Base-by-base conservation (phyloP, 2,888 invertebrate genomes). In the Odontomyia ornata region DNA sequence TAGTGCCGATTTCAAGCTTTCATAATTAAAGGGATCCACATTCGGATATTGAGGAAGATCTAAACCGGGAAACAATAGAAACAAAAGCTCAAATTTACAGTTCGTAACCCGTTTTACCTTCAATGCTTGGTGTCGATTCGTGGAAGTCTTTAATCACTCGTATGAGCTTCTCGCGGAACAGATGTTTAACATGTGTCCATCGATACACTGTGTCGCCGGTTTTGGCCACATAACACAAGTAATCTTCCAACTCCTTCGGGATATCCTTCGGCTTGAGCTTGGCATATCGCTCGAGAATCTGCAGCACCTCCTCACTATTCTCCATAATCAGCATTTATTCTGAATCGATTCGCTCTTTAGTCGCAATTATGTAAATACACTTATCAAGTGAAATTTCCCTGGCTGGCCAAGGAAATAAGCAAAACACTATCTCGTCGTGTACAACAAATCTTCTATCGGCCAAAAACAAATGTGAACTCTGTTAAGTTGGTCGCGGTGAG, bases 181-280 rank as follows among this genome's bases (percentile, higher is more conserved):
- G 90, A 84, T 93, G 92, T 87, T 96, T 96, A 71, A 97, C 91
- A 80, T 93, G 89, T 62, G 93, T 88, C 97, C 97, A 98, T 83
- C 96, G 95, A 85, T 95, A 97, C 80, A 97, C 91, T 47, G 96
- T 95, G 88, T 97, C 96, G 80, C 98, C 97, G 83, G 96, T 97
- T 87, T 94, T 94, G 4, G 97, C 97, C 81, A 98, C 95, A 88
- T 93, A 94, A 81, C 91, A 90, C 81, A 98, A 89, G 85, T 96
- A 97, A 79, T 96, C 95, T 83, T 97, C 96, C 78, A 98, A 89
- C 84, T 95, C 93, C 80, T 93, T 91, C 23, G 97, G 96, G 82
- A 97, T 95, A 82, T 93, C 94, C 85, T 93, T 93, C 15, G 91
- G 91, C 82, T 89, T 89, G 57, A 89, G 89, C 87, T 95, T 94